Evolutionary conservation across 2,797 vertebrate genomes (phyloP).

Genomic region (Echeneis naucrates): DNA sequence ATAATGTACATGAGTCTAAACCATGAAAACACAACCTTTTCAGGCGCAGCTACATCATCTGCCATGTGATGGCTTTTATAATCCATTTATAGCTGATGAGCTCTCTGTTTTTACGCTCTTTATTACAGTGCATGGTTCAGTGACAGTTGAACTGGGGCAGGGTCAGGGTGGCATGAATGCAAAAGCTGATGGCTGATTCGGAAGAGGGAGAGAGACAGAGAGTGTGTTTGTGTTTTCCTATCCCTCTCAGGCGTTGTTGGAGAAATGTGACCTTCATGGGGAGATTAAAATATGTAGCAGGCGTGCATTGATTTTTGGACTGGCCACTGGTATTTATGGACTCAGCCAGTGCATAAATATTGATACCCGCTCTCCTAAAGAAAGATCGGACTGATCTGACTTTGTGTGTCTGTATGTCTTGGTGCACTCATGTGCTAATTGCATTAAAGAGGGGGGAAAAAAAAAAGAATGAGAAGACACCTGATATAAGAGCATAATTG

Average conservation of each 20-base stretch:
- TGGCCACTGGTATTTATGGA: constrained; percentile 80
- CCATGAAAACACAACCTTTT: constrained; percentile 50
- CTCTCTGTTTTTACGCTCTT: constrained; percentile 49
- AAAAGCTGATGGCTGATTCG: constrained; percentile 44
- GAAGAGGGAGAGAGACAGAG: too few species aligned
- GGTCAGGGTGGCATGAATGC: constrained; percentile 33
- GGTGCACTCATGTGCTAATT: neutral
- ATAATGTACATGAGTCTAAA: constrained; percentile 74
- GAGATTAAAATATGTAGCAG: constrained; percentile 82
- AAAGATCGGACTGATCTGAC: constrained; percentile 57
- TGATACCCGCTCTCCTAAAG: constrained; percentile 68
- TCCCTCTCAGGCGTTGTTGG: constrained; percentile 59
- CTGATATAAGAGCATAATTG: constrained; percentile 35
- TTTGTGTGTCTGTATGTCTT: constrained; percentile 45
- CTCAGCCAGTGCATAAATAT: constrained; percentile 81
- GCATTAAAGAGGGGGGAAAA: constrained; percentile 4
- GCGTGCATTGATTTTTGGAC: constrained; percentile 80
- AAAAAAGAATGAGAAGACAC: constrained; percentile 14
- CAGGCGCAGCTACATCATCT: constrained; percentile 32
- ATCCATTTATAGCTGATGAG: constrained; percentile 48
- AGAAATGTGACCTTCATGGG: constrained; percentile 82
- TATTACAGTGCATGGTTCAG: constrained; percentile 29
- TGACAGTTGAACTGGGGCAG: constrained; percentile 39
- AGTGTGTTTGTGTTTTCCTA: constrained; percentile 23
- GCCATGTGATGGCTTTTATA: constrained; percentile 35